Conservation (phyloP, 2,888 invertebrate genomes). For the Rhyacophila evoluta region DNA sequence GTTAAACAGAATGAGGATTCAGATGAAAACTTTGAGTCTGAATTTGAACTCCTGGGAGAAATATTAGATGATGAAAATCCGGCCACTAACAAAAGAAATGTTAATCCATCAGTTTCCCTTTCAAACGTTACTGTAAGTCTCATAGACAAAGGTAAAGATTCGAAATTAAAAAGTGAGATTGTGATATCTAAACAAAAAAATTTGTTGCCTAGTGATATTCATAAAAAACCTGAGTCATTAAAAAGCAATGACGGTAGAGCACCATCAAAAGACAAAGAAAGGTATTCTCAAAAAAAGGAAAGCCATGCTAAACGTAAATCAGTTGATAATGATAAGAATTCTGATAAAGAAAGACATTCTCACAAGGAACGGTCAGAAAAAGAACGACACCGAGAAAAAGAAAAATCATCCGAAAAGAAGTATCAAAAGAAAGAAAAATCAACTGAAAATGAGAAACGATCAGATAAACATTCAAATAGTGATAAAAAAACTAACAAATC, state of each 20-base stretch:
- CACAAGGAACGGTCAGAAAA: conserved; percentile 52
- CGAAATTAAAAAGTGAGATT: conserved; percentile 53
- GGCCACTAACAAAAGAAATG: not conserved
- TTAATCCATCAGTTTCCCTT: not conserved
- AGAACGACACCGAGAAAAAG: conserved; percentile 56
- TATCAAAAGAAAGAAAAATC: conserved; percentile 31
- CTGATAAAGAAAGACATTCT: conserved; percentile 55
- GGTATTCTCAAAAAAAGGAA: conserved; percentile 55
- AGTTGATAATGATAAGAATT: conserved; percentile 60
- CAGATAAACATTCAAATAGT: conserved; percentile 40
- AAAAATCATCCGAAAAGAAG: conserved; percentile 43
- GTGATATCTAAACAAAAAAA: conserved; percentile 56
- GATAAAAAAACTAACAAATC: conserved; percentile 50
- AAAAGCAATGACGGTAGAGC: not conserved
- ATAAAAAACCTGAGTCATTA: not conserved
- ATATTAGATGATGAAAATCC: conserved; percentile 67
- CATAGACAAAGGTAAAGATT: not conserved
- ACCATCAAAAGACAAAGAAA: conserved; percentile 54
- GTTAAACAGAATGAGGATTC: conserved; percentile 59
- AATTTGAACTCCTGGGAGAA: conserved; percentile 69
- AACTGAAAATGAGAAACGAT: not conserved
- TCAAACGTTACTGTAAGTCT: conserved; percentile 2
- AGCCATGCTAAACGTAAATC: conserved; percentile 57
- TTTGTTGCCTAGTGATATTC: conserved; percentile 52
- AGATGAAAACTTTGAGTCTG: conserved; percentile 66